Conservation (phyloP, 2,113 vertebrate genomes). For the Callithrix jacchus region DNA sequence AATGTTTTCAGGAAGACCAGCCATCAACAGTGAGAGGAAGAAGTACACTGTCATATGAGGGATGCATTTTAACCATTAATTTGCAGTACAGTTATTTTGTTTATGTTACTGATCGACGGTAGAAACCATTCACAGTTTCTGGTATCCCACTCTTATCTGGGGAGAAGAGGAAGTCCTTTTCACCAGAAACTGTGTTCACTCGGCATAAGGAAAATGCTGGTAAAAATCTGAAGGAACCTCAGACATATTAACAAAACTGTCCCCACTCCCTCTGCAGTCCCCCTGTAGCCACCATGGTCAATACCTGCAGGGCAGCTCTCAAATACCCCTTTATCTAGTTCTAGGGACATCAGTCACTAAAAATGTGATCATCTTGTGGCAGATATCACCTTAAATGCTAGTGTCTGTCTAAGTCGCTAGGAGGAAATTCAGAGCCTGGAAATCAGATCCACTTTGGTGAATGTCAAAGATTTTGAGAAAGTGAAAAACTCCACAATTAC, state of each 20-base stretch:
- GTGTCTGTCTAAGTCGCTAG: background rate
- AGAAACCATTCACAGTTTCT: background rate
- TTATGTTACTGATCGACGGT: background rate
- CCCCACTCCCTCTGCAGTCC: too few relatives aligned
- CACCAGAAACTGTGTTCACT: background rate
- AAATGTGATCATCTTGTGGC: background rate
- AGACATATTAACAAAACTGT: background rate
- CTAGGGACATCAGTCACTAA: background rate
- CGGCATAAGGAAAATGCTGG: background rate
- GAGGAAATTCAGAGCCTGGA: background rate
- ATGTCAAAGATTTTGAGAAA: background rate
- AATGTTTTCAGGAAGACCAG: background rate
- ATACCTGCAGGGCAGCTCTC: background rate
- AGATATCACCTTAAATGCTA: background rate
- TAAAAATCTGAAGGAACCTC: background rate
- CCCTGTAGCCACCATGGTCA: fast-evolving
- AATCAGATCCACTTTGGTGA: background rate
- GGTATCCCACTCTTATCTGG: background rate
- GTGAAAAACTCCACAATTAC: background rate
- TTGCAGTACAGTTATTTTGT: background rate
- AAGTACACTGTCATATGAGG: background rate
- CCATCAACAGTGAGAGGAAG: background rate
- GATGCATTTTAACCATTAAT: background rate
- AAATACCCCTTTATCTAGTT: background rate
- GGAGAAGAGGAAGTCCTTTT: background rate